phyloP scores from a whole-genome alignment of 2,113 vertebrate genomes.

The Entomyzon cyanotis region DNA sequence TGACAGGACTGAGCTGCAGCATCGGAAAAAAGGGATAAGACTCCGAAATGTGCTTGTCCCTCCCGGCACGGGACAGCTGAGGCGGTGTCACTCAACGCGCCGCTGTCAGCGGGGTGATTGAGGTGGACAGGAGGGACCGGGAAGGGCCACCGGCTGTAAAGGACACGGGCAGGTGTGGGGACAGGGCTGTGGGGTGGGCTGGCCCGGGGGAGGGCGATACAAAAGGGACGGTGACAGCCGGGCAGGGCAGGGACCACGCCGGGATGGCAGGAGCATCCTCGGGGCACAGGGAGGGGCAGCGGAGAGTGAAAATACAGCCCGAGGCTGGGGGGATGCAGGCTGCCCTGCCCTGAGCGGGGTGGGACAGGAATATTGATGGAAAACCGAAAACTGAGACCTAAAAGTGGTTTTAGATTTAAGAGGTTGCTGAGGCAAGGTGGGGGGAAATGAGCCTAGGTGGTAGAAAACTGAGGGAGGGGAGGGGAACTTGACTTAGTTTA shows the following conservation, averaged over 20 bases:
- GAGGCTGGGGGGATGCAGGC: background rate
- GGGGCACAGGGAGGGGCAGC: background rate
- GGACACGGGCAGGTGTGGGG: conserved; percentile 94
- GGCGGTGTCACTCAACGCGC: conserved; percentile 85
- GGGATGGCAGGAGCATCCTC: background rate
- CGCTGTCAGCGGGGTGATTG: conserved; percentile 91
- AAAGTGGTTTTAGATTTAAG: too few relatives aligned
- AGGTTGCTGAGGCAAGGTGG: background rate
- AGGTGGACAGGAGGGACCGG: conserved; percentile 91
- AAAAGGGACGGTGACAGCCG: conserved; percentile 80
- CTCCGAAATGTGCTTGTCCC: background rate
- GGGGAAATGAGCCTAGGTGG: background rate
- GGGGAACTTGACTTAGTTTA: background rate
- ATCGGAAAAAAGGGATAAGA: conserved; percentile 36
- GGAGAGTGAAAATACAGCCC: rapidly evolving
- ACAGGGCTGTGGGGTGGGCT: conserved; percentile 42
- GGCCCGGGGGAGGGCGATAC: conserved; percentile 66
- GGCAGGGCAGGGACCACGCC: background rate
- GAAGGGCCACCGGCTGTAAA: conserved; percentile 86
- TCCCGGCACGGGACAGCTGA: conserved; percentile 85
- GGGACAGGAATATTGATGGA: background rate
- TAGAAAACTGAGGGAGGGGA: background rate
- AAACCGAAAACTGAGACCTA: too few relatives aligned
- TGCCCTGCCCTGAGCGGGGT: background rate
- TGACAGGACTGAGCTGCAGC: background rate